A percentile compares a stretch with the other conserved stretches of the same genome.
These are phyloP conservation scores for Acanthopleura granulata DNA, from an alignment of 2,888 invertebrate species.

Conservation along the genomic window DNA sequence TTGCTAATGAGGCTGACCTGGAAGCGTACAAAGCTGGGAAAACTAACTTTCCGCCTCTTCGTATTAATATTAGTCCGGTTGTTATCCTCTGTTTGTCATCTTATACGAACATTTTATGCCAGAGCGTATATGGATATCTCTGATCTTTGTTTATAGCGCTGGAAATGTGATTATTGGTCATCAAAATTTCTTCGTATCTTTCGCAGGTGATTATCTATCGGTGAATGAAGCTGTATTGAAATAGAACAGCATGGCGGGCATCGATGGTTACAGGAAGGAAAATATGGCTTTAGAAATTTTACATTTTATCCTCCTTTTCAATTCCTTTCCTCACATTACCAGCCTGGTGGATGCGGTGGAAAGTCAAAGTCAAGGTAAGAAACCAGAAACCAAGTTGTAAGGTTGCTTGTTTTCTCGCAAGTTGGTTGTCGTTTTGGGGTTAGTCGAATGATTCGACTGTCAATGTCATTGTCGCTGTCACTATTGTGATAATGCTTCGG, in stretches of 20 bases:
- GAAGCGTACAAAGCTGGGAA: no score
- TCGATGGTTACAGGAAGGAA: conserved; percentile 57
- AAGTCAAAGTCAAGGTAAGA: conserved; percentile 68
- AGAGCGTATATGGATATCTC: no score
- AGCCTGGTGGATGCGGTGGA: conserved; percentile 63
- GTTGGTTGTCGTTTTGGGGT: background rate
- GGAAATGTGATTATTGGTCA: no score
- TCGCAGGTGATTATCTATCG: background rate
- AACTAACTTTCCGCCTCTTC: no score
- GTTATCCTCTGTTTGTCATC: no score
- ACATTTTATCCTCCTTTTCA: conserved; percentile 63
- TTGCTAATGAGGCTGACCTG: no score
- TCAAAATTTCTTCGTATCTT: no score
- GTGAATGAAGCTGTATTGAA: background rate
- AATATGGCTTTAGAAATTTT: conserved; percentile 60
- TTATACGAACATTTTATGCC: no score
- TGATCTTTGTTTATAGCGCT: no score
- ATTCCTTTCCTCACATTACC: conserved; percentile 60
- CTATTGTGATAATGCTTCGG: no score
- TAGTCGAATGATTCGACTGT: background rate
- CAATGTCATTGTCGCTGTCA: background rate
- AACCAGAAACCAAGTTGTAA: background rate
- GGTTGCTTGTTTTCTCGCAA: background rate
- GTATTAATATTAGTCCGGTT: no score
- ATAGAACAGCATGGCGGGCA: conserved; percentile 60